Evolutionary conservation across 2,797 vertebrate species (phyloP).

Genomic region (Premnoplex brunnescens): DNA sequence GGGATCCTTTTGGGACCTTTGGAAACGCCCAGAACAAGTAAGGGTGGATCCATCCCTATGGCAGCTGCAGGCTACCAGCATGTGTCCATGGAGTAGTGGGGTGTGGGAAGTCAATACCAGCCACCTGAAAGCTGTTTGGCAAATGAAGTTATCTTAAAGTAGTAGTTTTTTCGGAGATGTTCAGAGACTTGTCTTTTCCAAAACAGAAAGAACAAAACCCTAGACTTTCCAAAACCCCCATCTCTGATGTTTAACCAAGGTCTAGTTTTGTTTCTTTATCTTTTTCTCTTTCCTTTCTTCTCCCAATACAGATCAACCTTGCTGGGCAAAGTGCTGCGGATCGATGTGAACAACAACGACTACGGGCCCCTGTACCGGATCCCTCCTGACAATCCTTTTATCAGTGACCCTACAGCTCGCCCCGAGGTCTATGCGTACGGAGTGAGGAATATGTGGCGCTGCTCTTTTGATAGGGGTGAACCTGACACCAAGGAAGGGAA

Average conservation of each 20-base stretch:
- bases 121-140: background rate
- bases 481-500: constrained; percentile 82
- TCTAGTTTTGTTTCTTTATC: background rate
- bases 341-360: constrained; percentile 86
- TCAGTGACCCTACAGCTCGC: constrained; percentile 77
- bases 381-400: constrained; percentile 90
- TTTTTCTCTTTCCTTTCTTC: background rate
- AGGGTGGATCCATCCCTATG: background rate
- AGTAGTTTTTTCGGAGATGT: background rate
- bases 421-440: constrained; percentile 91
- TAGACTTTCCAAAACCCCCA: background rate
- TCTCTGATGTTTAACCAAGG: background rate
- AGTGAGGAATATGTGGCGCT: constrained; percentile 96
- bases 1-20: constrained; percentile 92
- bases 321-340: constrained; percentile 92
- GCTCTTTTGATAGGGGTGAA: constrained; percentile 92
- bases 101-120: background rate
- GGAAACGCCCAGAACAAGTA: constrained; percentile 97
- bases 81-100: background rate
- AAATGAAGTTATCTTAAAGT: background rate
- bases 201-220: background rate
- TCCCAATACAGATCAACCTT: constrained; percentile 82
- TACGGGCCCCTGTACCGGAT: constrained; percentile 85
- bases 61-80: background rate
- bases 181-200: background rate